phyloP scores from a whole-genome alignment of 2,888 invertebrate species.

The Drosophila seclusa region DNA sequence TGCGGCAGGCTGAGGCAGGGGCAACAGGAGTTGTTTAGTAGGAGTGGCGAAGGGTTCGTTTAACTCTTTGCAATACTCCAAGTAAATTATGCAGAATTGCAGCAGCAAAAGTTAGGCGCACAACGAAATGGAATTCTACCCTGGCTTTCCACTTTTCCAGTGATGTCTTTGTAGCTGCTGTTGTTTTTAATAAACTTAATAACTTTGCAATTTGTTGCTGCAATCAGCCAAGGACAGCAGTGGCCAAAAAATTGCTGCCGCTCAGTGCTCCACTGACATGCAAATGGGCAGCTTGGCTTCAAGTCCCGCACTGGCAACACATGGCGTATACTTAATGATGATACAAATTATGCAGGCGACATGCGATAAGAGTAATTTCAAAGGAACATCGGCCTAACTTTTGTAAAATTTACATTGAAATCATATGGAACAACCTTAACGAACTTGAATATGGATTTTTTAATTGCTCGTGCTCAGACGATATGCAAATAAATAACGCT shows the following conservation, averaged over 20 bases:
- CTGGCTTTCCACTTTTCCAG: conserved; percentile 45
- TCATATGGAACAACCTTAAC: conserved; percentile 18
- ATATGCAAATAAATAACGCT: background rate
- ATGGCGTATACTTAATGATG: conserved; percentile 68
- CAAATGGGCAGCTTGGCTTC: conserved; percentile 53
- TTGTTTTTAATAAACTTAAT: conserved; percentile 77
- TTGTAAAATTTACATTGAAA: conserved; percentile 24
- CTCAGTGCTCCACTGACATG: conserved; percentile 46
- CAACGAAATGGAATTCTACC: conserved; percentile 66
- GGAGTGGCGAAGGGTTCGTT: background rate
- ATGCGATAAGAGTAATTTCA: conserved; percentile 59
- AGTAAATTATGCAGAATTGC: conserved; percentile 77
- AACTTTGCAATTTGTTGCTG: conserved; percentile 74
- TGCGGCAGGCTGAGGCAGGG: background rate
- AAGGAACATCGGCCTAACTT: conserved; percentile 34
- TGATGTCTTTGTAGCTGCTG: conserved; percentile 61
- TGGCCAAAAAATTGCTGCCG: conserved; percentile 31
- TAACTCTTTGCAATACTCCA: conserved; percentile 62
- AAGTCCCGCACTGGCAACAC: conserved; percentile 45
- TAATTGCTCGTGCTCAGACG: background rate
- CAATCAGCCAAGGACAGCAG: conserved; percentile 64
- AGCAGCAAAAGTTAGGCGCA: conserved; percentile 68
- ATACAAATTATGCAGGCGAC: conserved; percentile 63
- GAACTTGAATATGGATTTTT: background rate
- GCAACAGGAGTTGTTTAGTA: background rate